These are phyloP conservation scores for Osmoderma eremita DNA, from an alignment of 2,888 invertebrate species.

Conservation along the genomic window DNA sequence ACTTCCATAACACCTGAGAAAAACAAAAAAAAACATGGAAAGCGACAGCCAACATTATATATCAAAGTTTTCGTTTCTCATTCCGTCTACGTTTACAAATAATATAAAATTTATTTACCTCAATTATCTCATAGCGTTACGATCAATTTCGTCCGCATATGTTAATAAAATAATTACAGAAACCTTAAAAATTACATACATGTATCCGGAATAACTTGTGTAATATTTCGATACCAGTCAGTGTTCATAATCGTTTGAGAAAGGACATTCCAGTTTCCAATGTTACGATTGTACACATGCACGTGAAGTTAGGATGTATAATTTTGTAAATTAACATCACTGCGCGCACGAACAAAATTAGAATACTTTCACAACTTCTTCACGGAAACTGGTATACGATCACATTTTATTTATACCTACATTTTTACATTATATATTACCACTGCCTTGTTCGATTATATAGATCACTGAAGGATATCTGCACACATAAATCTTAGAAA, in stretches of 20 bases:
- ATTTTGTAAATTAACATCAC: too few relatives aligned
- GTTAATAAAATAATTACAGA: too few relatives aligned
- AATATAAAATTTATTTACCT: too few relatives aligned
- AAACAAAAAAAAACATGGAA: too few relatives aligned
- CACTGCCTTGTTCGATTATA: not conserved
- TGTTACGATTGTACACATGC: not conserved
- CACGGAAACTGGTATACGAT: not conserved
- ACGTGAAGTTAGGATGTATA: not conserved
- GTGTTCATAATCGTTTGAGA: not conserved
- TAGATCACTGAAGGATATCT: not conserved
- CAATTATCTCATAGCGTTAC: too few relatives aligned
- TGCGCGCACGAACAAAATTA: not conserved
- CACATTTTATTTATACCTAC: constrained; percentile 12
- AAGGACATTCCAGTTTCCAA: not conserved
- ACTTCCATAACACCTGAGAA: too few relatives aligned
- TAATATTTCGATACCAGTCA: not conserved
- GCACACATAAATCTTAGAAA: not conserved
- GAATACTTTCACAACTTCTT: constrained; percentile 6
- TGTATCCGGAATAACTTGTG: not conserved
- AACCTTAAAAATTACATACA: too few relatives aligned
- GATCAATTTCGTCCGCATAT: too few relatives aligned
- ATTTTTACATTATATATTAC: not conserved
- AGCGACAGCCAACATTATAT: too few relatives aligned
- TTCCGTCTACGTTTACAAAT: too few relatives aligned
- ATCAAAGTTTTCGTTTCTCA: too few relatives aligned